Conservation (phyloP, 1,140 invertebrate species). For the Leptestheria dahalacensis region DNA sequence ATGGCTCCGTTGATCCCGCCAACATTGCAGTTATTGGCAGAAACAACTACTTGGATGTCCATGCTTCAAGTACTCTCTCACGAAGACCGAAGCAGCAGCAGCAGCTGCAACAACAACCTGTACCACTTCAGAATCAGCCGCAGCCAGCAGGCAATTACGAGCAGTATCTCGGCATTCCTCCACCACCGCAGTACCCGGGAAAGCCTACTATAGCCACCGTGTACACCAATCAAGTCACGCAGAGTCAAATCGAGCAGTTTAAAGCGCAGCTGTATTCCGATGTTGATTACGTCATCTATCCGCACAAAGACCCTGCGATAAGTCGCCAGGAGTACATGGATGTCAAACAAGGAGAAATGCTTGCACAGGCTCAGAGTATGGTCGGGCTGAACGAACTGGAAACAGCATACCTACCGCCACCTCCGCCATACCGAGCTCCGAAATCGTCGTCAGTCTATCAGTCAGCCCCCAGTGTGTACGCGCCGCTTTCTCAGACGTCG, state of each 20-base stretch:
- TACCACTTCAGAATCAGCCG: not conserved
- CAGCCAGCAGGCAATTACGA: slow-evolving; percentile 10
- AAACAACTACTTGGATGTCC: slow-evolving; percentile 50
- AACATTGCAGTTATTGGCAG: slow-evolving; percentile 35
- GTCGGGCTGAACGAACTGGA: slow-evolving; percentile 32
- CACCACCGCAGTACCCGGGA: slow-evolving; percentile 35
- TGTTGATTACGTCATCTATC: slow-evolving; percentile 78
- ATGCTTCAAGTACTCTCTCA: slow-evolving; percentile 33
- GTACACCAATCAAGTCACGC: slow-evolving; percentile 47
- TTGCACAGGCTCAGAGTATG: slow-evolving; percentile 15
- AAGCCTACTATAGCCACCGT: slow-evolving; percentile 35
- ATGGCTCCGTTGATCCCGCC: not conserved
- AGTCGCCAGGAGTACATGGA: slow-evolving; percentile 80
- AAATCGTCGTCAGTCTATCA: slow-evolving; percentile 43
- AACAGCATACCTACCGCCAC: slow-evolving; percentile 38
- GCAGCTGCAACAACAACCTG: slow-evolving; percentile 22
- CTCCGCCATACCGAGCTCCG: slow-evolving; percentile 29
- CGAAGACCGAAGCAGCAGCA: slow-evolving; percentile 24
- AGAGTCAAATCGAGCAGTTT: slow-evolving; percentile 64
- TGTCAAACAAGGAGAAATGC: slow-evolving; percentile 51
- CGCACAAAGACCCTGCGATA: slow-evolving; percentile 67
- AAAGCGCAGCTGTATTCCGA: slow-evolving; percentile 75
- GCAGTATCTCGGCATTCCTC: slow-evolving; percentile 18
- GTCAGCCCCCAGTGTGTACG: slow-evolving; percentile 53
- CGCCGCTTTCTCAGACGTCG: slow-evolving; percentile 12